These are phyloP conservation scores for Xanthorhoe spadicearia DNA, from an alignment of 2,888 invertebrate genomes.

Conservation along the genomic window DNA sequence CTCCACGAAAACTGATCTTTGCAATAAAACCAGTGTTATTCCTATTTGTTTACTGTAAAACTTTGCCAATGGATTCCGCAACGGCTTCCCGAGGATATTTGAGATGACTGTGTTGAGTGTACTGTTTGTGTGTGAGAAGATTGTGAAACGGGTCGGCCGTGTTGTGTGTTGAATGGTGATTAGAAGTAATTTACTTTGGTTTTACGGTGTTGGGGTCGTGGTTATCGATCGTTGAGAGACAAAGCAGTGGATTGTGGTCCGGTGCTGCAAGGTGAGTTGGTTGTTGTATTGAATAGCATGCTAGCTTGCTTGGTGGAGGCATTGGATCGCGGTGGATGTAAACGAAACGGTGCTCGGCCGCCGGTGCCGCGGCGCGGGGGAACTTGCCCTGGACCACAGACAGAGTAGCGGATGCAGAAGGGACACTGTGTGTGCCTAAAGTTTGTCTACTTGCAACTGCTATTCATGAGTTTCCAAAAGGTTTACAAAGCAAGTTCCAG, in stretches of 20 bases:
- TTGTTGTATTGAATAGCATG: slow-evolving; percentile 13
- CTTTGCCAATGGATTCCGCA: slow-evolving; percentile 67
- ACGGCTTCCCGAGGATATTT: slow-evolving; percentile 63
- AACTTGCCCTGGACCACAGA: slow-evolving; percentile 8
- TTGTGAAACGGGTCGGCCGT: slow-evolving; percentile 74
- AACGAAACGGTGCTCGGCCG: slow-evolving; percentile 33
- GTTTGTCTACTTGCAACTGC: slow-evolving; percentile 1
- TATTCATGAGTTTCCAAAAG: neutral
- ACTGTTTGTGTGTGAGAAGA: slow-evolving; percentile 66
- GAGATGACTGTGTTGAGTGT: slow-evolving; percentile 67
- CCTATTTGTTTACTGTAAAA: slow-evolving; percentile 75
- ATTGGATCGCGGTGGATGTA: slow-evolving; percentile 34
- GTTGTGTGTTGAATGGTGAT: slow-evolving; percentile 81
- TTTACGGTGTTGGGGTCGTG: slow-evolving; percentile 72
- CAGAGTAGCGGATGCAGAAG: slow-evolving; percentile 25
- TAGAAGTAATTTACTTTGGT: slow-evolving; percentile 81
- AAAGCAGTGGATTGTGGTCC: slow-evolving; percentile 75
- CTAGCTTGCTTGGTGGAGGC: slow-evolving; percentile 2
- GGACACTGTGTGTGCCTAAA: slow-evolving; percentile 18
- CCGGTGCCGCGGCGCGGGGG: slow-evolving; percentile 20
- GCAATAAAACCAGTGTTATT: slow-evolving; percentile 68
- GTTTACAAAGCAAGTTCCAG: neutral
- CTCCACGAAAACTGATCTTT: slow-evolving; percentile 66
- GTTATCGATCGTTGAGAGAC: slow-evolving; percentile 80
- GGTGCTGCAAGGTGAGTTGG: slow-evolving; percentile 38